Percentiles rank a stretch among this genome's conserved stretches.
Evolutionary conservation across 2,888 invertebrate species (phyloP).

Genomic region (Erebia ligea): DNA sequence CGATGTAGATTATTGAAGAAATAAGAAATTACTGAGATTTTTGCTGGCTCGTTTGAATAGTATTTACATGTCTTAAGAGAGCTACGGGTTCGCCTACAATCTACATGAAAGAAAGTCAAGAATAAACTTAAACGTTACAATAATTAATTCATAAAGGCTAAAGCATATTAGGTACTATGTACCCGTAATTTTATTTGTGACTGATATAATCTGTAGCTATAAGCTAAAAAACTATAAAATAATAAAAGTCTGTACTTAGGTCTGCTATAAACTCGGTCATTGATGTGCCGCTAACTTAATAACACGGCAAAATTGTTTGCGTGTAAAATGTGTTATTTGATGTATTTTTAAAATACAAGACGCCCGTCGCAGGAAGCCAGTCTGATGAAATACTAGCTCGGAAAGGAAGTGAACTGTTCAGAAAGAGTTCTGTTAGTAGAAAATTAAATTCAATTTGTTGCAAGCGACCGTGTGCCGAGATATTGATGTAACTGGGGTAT

Average conservation of each 20-base stretch:
- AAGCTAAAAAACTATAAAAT: too few relatives aligned
- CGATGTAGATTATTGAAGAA: too few relatives aligned
- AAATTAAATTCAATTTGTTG: slow-evolving; percentile 15
- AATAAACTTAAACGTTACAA: too few relatives aligned
- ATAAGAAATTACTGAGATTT: too few relatives aligned
- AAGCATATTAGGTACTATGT: too few relatives aligned
- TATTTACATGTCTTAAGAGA: too few relatives aligned
- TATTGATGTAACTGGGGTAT: neutral
- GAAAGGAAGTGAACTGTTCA: slow-evolving; percentile 22
- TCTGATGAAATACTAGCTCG: slow-evolving; percentile 18
- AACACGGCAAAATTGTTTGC: slow-evolving; percentile 1
- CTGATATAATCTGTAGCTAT: too few relatives aligned
- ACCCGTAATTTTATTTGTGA: too few relatives aligned
- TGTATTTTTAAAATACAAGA: neutral
- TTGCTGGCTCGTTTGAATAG: too few relatives aligned
- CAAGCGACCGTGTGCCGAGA: neutral
- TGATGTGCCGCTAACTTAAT: neutral
- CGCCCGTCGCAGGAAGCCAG: slow-evolving; percentile 17
- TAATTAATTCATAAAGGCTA: too few relatives aligned
- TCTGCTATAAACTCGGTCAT: neutral
- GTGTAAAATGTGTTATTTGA: neutral
- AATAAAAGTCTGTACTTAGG: neutral
- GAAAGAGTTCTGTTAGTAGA: slow-evolving; percentile 20
- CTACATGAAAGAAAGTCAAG: too few relatives aligned
- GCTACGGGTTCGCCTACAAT: too few relatives aligned